A percentile compares a stretch with the other conserved stretches of the same genome.
These are phyloP conservation scores for Chaetura pelagica DNA, from an alignment of 2,113 vertebrate genomes.

Conservation along the genomic window DNA sequence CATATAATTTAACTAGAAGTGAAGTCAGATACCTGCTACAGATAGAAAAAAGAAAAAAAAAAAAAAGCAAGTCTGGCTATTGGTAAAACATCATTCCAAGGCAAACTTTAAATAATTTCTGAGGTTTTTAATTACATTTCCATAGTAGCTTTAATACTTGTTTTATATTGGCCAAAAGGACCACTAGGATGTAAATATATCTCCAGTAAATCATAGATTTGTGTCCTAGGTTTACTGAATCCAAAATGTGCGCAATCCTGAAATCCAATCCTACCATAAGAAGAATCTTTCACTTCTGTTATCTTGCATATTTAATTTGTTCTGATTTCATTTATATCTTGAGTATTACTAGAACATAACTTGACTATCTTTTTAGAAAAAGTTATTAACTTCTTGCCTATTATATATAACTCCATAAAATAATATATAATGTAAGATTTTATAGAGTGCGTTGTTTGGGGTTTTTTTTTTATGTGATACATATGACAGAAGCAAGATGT, in stretches of 20 bases:
- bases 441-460: too few relatives aligned
- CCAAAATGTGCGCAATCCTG: background rate
- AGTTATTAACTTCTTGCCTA: background rate
- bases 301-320: background rate
- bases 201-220: background rate
- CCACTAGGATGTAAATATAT: background rate
- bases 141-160: background rate
- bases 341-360: background rate
- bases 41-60: background rate
- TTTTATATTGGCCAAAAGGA: background rate
- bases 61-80: background rate
- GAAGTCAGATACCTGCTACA: background rate
- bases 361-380: background rate
- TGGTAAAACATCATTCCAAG: background rate
- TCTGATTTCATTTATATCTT: background rate
- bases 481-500: background rate
- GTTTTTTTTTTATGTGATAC: background rate
- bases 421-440: background rate
- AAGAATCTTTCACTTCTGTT: background rate
- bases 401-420: background rate
- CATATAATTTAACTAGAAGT: background rate
- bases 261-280: background rate
- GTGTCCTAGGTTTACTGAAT: background rate
- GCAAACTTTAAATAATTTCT: background rate
- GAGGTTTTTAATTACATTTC: background rate